Percentiles rank a stretch among this genome's conserved stretches.
Conservation (phyloP, 1,140 invertebrate species). For the Pogonognathellus flavescens region DNA sequence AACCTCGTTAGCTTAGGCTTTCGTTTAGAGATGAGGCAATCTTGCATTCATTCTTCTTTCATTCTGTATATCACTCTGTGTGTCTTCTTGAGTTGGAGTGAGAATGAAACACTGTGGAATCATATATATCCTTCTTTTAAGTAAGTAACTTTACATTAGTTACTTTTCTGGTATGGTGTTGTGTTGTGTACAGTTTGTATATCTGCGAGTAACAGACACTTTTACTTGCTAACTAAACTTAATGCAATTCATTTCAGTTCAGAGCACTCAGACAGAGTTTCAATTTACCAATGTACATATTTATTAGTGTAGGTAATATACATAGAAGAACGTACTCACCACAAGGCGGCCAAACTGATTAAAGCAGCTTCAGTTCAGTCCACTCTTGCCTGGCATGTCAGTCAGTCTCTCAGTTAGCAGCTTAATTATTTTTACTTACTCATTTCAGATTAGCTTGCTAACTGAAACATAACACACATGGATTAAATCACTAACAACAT, state of each 20-base stretch:
- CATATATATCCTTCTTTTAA: too few species aligned
- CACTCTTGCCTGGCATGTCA: conserved; percentile 31
- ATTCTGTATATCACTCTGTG: background rate
- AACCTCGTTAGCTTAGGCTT: background rate
- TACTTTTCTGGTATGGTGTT: background rate
- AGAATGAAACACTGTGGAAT: background rate
- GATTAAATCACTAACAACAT: too few species aligned
- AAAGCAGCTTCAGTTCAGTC: conserved; percentile 33
- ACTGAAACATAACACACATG: background rate
- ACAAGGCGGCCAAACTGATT: background rate
- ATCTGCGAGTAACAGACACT: background rate
- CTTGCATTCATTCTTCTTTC: conserved; percentile 45
- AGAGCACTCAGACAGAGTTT: background rate
- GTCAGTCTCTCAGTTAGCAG: conserved; percentile 7
- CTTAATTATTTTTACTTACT: too few species aligned
- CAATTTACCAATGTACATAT: background rate
- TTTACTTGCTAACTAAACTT: background rate
- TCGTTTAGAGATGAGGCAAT: conserved; percentile 46
- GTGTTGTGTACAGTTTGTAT: background rate
- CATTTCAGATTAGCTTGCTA: background rate
- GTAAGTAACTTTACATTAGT: background rate
- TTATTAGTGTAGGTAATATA: background rate
- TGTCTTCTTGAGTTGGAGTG: background rate
- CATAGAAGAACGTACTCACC: background rate
- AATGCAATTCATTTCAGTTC: conserved; percentile 25